phyloP scores from a whole-genome alignment of 2,113 vertebrate genomes.

The Lamprologus sp. region DNA sequence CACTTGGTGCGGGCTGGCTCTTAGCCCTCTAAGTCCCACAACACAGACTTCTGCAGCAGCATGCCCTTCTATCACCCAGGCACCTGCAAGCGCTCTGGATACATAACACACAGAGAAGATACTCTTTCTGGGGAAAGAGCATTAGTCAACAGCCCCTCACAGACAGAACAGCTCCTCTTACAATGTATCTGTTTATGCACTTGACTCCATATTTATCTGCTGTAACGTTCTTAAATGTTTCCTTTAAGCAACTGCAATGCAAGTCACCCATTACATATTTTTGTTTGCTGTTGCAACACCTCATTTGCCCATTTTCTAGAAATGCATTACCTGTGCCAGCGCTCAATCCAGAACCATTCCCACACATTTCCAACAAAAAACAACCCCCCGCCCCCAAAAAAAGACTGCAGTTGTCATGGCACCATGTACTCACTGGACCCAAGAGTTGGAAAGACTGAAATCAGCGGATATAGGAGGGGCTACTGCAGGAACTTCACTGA shows the following conservation, averaged over 20 bases:
- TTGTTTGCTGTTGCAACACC: not conserved
- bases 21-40: slow-evolving; percentile 17
- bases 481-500: not conserved
- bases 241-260: not conserved
- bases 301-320: not conserved
- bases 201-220: not conserved
- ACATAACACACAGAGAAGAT: slow-evolving; percentile 13
- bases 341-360: not conserved
- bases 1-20: slow-evolving; percentile 19
- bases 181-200: not conserved
- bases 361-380: not conserved
- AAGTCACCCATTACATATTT: not conserved
- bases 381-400: not conserved
- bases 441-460: not conserved
- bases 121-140: slow-evolving; percentile 13
- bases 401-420: not conserved
- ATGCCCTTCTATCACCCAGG: slow-evolving; percentile 14
- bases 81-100: slow-evolving; percentile 40
- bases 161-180: not conserved
- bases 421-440: not conserved
- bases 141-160: not conserved
- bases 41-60: slow-evolving; percentile 36
- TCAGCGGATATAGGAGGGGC: not conserved
- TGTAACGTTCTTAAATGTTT: not conserved
- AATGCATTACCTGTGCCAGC: not conserved